Percentiles rank a stretch among this genome's conserved stretches.
Evolutionary conservation across 2,888 invertebrate genomes (phyloP).

Genomic region (Melanostoma scalare): DNA sequence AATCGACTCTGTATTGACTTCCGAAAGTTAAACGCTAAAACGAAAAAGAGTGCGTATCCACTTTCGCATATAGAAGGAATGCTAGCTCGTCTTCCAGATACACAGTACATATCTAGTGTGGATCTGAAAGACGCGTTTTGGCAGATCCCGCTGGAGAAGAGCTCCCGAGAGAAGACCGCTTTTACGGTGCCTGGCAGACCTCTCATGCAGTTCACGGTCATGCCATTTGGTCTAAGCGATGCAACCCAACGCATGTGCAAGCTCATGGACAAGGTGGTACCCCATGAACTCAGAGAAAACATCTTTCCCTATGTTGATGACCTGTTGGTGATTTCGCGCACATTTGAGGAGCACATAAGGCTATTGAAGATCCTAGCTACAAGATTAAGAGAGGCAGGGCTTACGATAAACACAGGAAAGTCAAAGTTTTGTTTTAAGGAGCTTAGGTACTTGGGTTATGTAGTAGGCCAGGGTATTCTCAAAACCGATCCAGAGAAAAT

Average conservation of each 20-base stretch:
- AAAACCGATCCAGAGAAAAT: conserved; percentile 4
- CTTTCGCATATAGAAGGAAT: background rate
- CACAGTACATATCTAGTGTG: background rate
- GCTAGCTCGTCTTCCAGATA: conserved; percentile 18
- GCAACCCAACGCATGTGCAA: conserved; percentile 9
- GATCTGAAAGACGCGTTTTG: too few relatives aligned
- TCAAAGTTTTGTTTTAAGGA: conserved; percentile 13
- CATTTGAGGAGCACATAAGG: background rate
- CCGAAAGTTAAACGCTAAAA: too few relatives aligned
- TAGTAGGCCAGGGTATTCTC: background rate
- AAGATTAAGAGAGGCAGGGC: background rate
- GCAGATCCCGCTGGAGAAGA: background rate
- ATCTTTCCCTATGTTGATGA: conserved; percentile 10
- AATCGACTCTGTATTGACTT: background rate
- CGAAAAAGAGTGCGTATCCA: background rate
- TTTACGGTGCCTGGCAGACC: conserved; percentile 13
- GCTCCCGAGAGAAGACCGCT: conserved; percentile 12
- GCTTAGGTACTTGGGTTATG: background rate
- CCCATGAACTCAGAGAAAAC: conserved; percentile 3
- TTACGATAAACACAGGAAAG: background rate
- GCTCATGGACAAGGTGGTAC: conserved; percentile 16
- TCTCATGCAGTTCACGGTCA: conserved; percentile 5
- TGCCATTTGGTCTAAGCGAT: too few relatives aligned
- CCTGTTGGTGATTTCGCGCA: conserved; percentile 1
- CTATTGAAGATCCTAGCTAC: background rate